Base-by-base conservation (phyloP, 2,113 vertebrate species). In the Neomonachus schauinslandi region DNA sequence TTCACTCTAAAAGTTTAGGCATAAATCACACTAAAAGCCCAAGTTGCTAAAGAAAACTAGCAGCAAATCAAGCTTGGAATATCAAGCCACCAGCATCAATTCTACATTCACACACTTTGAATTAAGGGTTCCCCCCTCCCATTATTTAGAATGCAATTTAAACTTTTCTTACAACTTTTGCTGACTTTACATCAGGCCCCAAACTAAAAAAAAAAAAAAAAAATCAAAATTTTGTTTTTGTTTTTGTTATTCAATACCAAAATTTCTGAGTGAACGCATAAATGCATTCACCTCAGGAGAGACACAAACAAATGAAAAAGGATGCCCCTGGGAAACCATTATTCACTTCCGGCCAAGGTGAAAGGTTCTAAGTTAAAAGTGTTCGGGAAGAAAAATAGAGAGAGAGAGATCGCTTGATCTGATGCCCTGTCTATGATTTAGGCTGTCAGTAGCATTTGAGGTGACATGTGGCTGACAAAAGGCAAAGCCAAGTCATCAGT, bases 11-110 rank as follows among this genome's bases (percentile, higher is more conserved):
- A 98, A 97, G 51, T 98, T 98, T 69, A 61, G 74, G 76, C 93
- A 92, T 97, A 97, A 97, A 97, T 98, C 89, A 97, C 49, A 28
- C 91, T 98, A 97, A 98, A 98, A 98, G 98, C 94, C 89, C 88
- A 93, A 94, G 81, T 95, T 95, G 61, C 98, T 65, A 36, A 71
- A 74, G 76, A 96, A 95, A 96, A 55, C 71, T 3, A 63, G 83
- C 85, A 67, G 42, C 84, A 94, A 96, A 96, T 97, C 96, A 96
- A 39, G 92, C 26, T 77, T 39, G 26, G 74, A 85, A 53, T 77
- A 95, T 46, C 95, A 83, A 94, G 33, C 28, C 69, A n/a, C 94
- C 65, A 36, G 51, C 65, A 71, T 91, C 90, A 77, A 83, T 74
- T 67, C 71, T 26, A 51, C 49, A 79, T 33, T 6, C 61, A 53